A percentile compares a stretch with the other conserved stretches of the same genome.
Conservation (phyloP, 2,797 vertebrate genomes). For the Macropodus opercularis region DNA sequence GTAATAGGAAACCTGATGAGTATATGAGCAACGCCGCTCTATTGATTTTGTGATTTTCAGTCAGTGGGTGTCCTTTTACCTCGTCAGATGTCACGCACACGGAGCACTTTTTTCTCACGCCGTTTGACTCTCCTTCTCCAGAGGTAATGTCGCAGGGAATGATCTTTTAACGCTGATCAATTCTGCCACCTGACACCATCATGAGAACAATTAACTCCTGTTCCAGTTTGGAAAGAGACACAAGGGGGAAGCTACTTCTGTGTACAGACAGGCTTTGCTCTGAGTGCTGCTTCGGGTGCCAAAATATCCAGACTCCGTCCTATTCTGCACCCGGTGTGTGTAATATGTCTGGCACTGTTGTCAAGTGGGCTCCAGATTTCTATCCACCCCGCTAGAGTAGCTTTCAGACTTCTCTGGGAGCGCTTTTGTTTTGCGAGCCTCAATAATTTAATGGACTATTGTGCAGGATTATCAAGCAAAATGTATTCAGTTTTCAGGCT, state of each 20-base stretch:
- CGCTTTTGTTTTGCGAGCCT: conserved; percentile 66
- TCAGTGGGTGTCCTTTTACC: conserved; percentile 70
- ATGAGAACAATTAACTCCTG: conserved; percentile 78
- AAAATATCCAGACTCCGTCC: conserved; percentile 50
- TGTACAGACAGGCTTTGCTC: conserved; percentile 55
- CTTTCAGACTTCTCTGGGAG: conserved; percentile 67
- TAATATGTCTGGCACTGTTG: conserved; percentile 61
- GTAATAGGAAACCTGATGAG: conserved; percentile 51
- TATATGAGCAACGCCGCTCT: conserved; percentile 57
- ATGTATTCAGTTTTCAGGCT: conserved; percentile 50
- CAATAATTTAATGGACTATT: conserved; percentile 61
- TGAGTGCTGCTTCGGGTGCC: conserved; percentile 48
- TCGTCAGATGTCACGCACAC: conserved; percentile 76
- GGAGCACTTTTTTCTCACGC: conserved; percentile 66
- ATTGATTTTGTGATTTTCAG: conserved; percentile 77
- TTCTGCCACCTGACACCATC: conserved; percentile 78
- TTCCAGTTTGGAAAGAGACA: conserved; percentile 51
- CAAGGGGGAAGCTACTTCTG: conserved; percentile 45
- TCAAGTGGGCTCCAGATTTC: conserved; percentile 67
- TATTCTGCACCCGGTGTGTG: conserved; percentile 50
- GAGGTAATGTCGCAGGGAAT: conserved; percentile 75
- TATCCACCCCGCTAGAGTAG: conserved; percentile 51
- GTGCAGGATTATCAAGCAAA: conserved; percentile 46
- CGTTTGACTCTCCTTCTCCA: conserved; percentile 65
- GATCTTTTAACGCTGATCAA: conserved; percentile 78